These are phyloP conservation scores for Burhinus bistriatus DNA, from an alignment of 2,113 vertebrate genomes.

Conservation along the genomic window DNA sequence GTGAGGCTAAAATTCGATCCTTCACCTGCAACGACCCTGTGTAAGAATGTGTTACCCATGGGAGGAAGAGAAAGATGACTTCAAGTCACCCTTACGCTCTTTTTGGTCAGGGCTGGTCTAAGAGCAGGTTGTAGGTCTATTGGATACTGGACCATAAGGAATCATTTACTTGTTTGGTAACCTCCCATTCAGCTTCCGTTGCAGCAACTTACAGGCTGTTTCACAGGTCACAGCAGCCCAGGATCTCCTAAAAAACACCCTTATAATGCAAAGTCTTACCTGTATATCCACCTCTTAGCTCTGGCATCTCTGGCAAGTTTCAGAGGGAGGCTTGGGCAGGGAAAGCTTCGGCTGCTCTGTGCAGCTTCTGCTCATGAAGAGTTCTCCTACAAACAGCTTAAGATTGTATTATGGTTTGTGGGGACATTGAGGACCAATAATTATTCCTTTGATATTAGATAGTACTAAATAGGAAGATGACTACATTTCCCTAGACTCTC, in stretches of 20 bases:
- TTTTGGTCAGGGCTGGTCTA: not conserved
- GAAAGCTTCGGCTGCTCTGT: not conserved
- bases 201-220: not conserved
- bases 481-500: not conserved
- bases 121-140: not conserved
- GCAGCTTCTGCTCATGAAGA: not conserved
- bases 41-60: not conserved
- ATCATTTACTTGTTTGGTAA: not conserved
- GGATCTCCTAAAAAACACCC: not conserved
- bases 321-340: not conserved
- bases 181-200: not conserved
- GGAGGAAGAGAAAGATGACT: conserved; percentile 21
- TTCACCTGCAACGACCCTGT: conserved; percentile 35
- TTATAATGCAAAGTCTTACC: not conserved
- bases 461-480: not conserved
- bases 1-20: not conserved
- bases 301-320: not conserved
- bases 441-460: not conserved
- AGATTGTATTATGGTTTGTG: not conserved
- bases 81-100: not conserved
- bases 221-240: not conserved
- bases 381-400: not conserved
- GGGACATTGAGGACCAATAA: not conserved
- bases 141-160: not conserved
- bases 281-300: not conserved